Conservation (phyloP, 2,797 vertebrate species). For the Enteromius treurensis region DNA sequence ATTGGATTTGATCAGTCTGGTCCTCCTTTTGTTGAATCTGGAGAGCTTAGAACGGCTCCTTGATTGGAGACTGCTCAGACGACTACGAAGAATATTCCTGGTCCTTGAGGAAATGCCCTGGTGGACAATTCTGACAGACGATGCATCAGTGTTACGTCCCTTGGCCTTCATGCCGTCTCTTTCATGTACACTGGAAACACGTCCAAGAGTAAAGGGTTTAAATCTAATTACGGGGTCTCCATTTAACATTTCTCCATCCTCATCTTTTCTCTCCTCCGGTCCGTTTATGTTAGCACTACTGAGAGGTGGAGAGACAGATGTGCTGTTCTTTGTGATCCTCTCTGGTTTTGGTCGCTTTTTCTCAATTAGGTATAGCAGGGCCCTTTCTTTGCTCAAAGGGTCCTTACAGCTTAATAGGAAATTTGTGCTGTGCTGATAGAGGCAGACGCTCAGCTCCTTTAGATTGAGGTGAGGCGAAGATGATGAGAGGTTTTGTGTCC, state of each 20-base stretch:
- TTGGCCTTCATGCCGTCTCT: conserved; percentile 44
- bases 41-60: conserved; percentile 44
- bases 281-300: not conserved
- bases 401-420: conserved; percentile 76
- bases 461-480: conserved; percentile 68
- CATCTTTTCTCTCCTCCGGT: conserved; percentile 32
- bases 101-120: conserved; percentile 66
- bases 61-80: conserved; percentile 26
- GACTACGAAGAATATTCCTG: conserved; percentile 57
- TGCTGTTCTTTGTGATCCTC: conserved; percentile 30
- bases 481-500: conserved; percentile 53
- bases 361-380: conserved; percentile 71
- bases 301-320: not conserved
- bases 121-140: conserved; percentile 62
- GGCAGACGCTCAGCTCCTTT: conserved; percentile 70
- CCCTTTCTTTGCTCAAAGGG: conserved; percentile 73
- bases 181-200: conserved; percentile 53
- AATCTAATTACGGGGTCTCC: conserved; percentile 47
- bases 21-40: conserved; percentile 42
- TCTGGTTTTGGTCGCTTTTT: conserved; percentile 58
- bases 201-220: conserved; percentile 68
- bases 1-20: conserved; percentile 38
- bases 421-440: conserved; percentile 76
- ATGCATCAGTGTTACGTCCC: conserved; percentile 50
- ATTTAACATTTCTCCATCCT: conserved; percentile 21